Percentiles rank a stretch among this genome's conserved stretches.
phyloP scores from a whole-genome alignment of 2,113 vertebrate species.

The Arvicanthis niloticus region DNA sequence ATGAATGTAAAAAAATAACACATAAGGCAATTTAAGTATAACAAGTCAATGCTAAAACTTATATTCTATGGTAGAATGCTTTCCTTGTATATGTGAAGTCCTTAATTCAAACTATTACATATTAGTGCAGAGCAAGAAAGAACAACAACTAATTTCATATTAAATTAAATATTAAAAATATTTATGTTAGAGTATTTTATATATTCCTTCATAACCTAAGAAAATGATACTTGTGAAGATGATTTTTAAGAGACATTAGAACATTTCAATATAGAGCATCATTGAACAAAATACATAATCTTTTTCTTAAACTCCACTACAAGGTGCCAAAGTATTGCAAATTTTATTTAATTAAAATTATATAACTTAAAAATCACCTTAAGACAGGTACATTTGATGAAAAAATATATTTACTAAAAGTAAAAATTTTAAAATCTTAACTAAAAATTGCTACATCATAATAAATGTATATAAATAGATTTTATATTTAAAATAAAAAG shows the following conservation, averaged over 20 bases:
- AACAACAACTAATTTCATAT: neutral
- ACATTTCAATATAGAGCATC: neutral
- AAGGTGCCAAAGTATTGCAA: neutral
- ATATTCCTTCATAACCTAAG: neutral
- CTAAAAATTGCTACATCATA: too few relatives aligned
- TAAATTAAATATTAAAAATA: neutral
- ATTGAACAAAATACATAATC: neutral
- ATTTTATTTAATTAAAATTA: neutral
- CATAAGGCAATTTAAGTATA: neutral
- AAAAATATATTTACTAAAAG: neutral
- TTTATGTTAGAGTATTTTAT: neutral
- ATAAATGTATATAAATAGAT: too few relatives aligned
- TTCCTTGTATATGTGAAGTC: neutral
- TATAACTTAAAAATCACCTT: neutral
- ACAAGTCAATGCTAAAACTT: neutral
- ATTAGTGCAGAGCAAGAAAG: fast-evolving
- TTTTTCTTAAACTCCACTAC: neutral
- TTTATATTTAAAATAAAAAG: too few relatives aligned
- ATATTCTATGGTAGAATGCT: neutral
- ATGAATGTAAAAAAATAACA: neutral
- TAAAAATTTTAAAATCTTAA: too few relatives aligned
- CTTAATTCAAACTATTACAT: neutral
- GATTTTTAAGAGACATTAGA: neutral
- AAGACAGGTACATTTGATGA: neutral
- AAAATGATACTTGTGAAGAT: neutral